Conservation (phyloP, 2,888 invertebrate genomes). For the Apocheima hispidaria region DNA sequence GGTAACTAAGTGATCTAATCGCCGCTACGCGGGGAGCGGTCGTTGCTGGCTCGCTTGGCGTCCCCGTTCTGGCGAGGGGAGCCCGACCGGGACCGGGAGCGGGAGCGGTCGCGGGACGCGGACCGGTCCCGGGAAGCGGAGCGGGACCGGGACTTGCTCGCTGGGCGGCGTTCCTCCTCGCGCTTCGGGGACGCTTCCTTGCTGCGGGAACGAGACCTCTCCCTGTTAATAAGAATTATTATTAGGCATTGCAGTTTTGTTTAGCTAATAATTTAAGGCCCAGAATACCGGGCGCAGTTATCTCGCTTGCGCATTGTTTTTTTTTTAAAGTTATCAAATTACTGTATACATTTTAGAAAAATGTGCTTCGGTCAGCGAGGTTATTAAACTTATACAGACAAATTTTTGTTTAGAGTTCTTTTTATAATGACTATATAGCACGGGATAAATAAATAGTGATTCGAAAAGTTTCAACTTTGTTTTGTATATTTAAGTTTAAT, state of each 20-base stretch:
- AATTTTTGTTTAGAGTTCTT: too few relatives aligned
- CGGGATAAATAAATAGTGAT: too few relatives aligned
- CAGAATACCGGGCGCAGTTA: too few relatives aligned
- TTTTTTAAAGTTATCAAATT: too few relatives aligned
- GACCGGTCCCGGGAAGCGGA: constrained; percentile 66
- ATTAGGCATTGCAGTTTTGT: not conserved
- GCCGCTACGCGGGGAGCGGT: constrained; percentile 79
- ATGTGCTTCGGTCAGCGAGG: too few relatives aligned
- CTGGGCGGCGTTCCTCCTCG: constrained; percentile 72
- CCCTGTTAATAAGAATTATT: constrained; percentile 71
- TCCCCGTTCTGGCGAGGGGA: constrained; percentile 78
- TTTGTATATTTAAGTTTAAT: too few relatives aligned
- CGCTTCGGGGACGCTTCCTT: constrained; percentile 85
- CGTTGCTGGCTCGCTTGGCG: constrained; percentile 64
- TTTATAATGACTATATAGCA: too few relatives aligned
- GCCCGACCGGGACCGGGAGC: constrained; percentile 64
- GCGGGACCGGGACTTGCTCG: constrained; percentile 64
- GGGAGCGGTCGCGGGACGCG: constrained; percentile 63
- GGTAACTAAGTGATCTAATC: constrained; percentile 55
- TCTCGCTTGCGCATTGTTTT: too few relatives aligned
- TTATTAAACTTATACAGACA: too few relatives aligned
- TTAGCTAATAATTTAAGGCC: too few relatives aligned
- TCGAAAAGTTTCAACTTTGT: too few relatives aligned
- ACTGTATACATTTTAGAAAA: too few relatives aligned
- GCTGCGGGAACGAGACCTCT: constrained; percentile 89